These are phyloP conservation scores for Matsumurasca onukii DNA, from an alignment of 1,140 invertebrate species.

Conservation along the genomic window DNA sequence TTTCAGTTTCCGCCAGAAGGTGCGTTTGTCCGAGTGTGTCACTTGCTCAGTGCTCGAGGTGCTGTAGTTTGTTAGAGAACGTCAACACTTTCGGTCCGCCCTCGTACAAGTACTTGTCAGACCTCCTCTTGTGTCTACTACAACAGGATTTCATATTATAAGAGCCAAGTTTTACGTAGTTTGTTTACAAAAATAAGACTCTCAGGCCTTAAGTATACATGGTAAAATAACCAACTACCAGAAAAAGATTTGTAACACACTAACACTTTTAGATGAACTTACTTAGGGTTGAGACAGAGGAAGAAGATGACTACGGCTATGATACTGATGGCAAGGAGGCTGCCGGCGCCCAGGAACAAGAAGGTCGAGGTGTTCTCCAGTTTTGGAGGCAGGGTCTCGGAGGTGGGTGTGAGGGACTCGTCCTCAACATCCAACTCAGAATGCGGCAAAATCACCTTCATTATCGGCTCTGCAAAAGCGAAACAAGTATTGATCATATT, in stretches of 20 bases:
- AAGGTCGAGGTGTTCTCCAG: not conserved
- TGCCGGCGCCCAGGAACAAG: not conserved
- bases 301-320: not conserved
- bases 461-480: slow-evolving; percentile 2
- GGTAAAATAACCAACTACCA: too few relatives aligned
- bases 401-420: not conserved
- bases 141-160: slow-evolving; percentile 43
- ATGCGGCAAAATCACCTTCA: not conserved
- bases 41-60: slow-evolving; percentile 54
- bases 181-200: too few relatives aligned
- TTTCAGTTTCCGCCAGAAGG: slow-evolving; percentile 68
- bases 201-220: too few relatives aligned
- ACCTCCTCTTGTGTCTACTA: slow-evolving; percentile 56
- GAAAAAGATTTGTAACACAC: too few relatives aligned
- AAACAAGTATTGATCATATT: too few relatives aligned
- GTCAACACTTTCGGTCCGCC: slow-evolving; percentile 65
- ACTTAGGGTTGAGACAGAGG: not conserved
- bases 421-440: not conserved
- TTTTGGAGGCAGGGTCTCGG: not conserved
- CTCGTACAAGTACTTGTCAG: slow-evolving; percentile 58
- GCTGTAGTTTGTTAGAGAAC: slow-evolving; percentile 78
- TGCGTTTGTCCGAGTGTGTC: slow-evolving; percentile 56
- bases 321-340: not conserved
- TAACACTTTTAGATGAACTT: too few relatives aligned
- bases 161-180: too few relatives aligned